A percentile compares a stretch with the other conserved stretches of the same genome.
Evolutionary conservation across 2,888 invertebrate species (phyloP).

Genomic region (Lutraria lutraria): DNA sequence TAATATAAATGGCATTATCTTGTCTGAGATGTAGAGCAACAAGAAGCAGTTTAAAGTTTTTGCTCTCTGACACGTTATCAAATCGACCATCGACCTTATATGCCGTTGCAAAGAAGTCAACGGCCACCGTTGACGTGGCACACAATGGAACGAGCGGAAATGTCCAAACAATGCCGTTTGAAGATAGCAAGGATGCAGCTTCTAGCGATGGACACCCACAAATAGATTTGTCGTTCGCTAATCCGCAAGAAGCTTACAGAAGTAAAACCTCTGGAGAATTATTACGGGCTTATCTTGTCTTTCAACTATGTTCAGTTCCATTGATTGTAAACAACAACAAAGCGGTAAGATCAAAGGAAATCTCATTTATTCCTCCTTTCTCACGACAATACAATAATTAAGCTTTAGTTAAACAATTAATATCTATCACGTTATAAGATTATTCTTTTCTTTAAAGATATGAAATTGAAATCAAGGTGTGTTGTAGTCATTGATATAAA

Average conservation of each 20-base stretch:
- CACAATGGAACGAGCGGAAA: background rate
- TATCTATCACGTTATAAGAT: no score
- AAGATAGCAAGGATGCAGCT: background rate
- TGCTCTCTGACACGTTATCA: background rate
- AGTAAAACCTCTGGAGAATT: constrained; percentile 98
- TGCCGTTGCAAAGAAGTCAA: constrained; percentile 35
- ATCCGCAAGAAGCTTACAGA: constrained; percentile 96
- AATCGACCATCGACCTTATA: background rate
- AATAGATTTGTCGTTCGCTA: constrained; percentile 90
- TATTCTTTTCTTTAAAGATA: no score
- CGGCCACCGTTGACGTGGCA: constrained; percentile 29
- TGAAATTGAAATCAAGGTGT: no score
- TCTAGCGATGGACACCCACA: constrained; percentile 73
- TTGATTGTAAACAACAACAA: constrained; percentile 96
- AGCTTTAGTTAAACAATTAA: no score
- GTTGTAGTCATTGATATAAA: no score
- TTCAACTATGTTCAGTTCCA: constrained; percentile 95
- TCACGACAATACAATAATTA: background rate
- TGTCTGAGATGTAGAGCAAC: background rate
- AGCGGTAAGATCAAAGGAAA: constrained; percentile 90
- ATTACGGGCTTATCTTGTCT: constrained; percentile 95
- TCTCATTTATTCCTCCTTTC: background rate
- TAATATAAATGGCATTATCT: constrained; percentile 7
- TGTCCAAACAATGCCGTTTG: constrained; percentile 2
- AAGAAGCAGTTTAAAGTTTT: background rate